Base-by-base conservation (phyloP, 2,797 vertebrate genomes). In the Octomys mimax region DNA sequence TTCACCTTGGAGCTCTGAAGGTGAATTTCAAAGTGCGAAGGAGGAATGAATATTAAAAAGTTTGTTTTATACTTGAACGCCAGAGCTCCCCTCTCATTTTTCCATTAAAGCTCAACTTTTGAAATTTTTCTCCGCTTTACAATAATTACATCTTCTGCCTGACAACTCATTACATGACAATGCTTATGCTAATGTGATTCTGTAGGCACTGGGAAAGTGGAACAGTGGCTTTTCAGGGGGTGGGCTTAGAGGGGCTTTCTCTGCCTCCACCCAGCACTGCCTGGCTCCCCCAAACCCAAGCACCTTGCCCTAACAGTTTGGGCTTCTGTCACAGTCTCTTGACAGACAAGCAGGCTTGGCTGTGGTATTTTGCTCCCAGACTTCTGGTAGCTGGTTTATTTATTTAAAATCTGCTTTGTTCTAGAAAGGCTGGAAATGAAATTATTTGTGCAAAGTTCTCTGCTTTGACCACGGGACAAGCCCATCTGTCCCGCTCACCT, bases 61-160 rank as follows among this genome's bases (percentile, higher is more conserved):
- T 98, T 98, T 97, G 97, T 98, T 98, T 98, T 98, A 98, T 97
- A 98, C 97, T 98, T 98, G 97, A 98, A 97, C 93, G 95, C 98
- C 97, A 96, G 89, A 97, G 98, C 98, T 98, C 97, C 98, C 98
- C 98, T 98, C 98, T 97, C 71, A 96, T 98, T 98, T 98, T 96
- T 95, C 97, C 97, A 97, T 97, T 98, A 98, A 98, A 98, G 96
- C 97, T 97, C 95, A 98, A 98, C 97, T 98, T 98, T 98, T 98
- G 94, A 97, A 97, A 96, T 94, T 95, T 97, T 96, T 87, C 95
- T 94, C 87, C 0, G 93, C 96, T 97, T 97, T 96, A 95, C 95
- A 98, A 98, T 98, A 98, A 98, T 98, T 98, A 98, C 98, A 98
- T 98, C 98, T 98, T 98, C 98, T 98, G 98, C 97, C 97, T 98